These are phyloP conservation scores for Parazoanthus darwini DNA, from an alignment of 92 coral and sea anemone genomes.

Conservation along the genomic window DNA sequence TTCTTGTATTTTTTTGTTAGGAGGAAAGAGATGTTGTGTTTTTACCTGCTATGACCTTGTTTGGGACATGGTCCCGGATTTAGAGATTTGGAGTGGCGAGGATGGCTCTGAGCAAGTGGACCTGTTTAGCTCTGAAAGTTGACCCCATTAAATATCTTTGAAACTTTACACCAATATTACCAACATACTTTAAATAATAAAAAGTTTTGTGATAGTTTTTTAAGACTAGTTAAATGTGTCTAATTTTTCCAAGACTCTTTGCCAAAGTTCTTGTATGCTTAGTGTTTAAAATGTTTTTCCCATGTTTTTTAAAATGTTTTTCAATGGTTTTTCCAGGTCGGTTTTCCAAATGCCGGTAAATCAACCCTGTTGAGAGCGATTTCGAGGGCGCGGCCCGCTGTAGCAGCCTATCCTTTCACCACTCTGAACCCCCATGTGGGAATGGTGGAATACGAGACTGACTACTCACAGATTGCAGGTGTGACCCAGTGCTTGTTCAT, in stretches of 20 bases:
- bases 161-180: too few species aligned
- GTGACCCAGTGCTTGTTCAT: neutral
- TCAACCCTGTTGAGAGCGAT: constrained; percentile 92
- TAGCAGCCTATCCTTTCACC: constrained; percentile 97
- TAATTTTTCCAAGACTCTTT: neutral
- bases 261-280: neutral
- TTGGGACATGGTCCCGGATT: too few species aligned
- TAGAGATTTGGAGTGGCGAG: too few species aligned
- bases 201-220: too few species aligned
- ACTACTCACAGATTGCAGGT: constrained; percentile 96
- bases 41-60: too few species aligned
- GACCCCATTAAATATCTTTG: too few species aligned
- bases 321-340: constrained; percentile 64
- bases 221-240: too few species aligned
- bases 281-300: too few species aligned
- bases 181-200: too few species aligned
- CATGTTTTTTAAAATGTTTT: neutral
- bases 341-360: constrained; percentile 99
- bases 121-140: too few species aligned
- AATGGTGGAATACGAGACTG: constrained; percentile 82
- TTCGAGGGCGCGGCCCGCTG: constrained; percentile 92
- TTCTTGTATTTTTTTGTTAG: neutral
- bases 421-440: constrained; percentile 97
- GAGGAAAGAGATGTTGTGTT: neutral
- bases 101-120: too few species aligned